These are phyloP conservation scores for Eonycteris spelaea DNA, from an alignment of 2,113 vertebrate genomes.

Conservation along the genomic window DNA sequence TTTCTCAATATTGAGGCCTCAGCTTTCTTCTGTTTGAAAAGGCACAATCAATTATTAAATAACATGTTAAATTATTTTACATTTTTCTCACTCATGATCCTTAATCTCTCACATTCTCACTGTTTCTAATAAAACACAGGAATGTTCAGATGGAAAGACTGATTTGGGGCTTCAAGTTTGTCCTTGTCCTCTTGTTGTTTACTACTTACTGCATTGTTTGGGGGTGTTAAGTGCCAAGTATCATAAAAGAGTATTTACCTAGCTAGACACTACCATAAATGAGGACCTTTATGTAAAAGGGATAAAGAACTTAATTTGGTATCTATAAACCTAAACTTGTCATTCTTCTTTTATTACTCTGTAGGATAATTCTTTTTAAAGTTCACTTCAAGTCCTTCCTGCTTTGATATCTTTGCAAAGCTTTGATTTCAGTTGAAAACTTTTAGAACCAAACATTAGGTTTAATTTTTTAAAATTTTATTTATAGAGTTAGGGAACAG, in stretches of 20 bases:
- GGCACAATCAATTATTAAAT: slow-evolving; percentile 26
- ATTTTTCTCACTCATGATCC: not conserved
- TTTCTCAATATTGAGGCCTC: slow-evolving; percentile 26
- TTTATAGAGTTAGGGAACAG: not conserved
- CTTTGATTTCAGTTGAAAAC: not conserved
- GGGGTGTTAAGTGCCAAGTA: not conserved
- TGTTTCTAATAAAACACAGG: not conserved
- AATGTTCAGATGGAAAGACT: not conserved
- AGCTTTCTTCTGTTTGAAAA: slow-evolving; percentile 38
- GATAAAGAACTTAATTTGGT: not conserved
- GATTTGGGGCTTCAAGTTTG: not conserved
- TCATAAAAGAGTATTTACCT: slow-evolving; percentile 19
- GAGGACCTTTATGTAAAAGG: not conserved
- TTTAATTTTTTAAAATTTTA: not conserved
- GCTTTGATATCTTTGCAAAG: slow-evolving; percentile 24
- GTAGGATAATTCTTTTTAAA: not conserved
- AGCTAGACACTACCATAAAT: not conserved
- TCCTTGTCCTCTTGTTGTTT: not conserved
- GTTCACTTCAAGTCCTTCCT: not conserved
- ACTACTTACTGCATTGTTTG: not conserved
- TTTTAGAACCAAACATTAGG: not conserved
- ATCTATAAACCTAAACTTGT: slow-evolving; percentile 37
- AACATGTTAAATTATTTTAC: not conserved
- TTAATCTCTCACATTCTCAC: not conserved
- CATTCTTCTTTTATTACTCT: not conserved